These are phyloP conservation scores for Erebia ligea DNA, from an alignment of 2,888 invertebrate genomes.

Conservation along the genomic window DNA sequence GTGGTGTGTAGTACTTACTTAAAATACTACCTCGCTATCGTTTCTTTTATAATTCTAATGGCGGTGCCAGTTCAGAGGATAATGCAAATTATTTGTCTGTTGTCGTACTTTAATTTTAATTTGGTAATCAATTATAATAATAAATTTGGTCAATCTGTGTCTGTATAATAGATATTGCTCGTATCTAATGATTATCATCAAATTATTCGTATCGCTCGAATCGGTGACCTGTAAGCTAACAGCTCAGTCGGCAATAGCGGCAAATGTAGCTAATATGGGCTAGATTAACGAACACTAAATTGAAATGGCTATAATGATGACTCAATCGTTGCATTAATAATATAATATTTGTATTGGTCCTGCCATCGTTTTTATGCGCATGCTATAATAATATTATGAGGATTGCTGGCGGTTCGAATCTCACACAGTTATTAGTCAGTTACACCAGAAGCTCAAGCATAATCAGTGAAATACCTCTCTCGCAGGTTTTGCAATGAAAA, in stretches of 20 bases:
- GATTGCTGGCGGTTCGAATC: background rate
- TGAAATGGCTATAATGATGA: background rate
- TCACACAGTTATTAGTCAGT: too few species aligned
- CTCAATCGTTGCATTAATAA: background rate
- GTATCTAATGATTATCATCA: background rate
- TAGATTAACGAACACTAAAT: background rate
- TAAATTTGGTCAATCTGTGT: too few species aligned
- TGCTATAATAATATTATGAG: too few species aligned
- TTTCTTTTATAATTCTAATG: too few species aligned
- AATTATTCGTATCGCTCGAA: background rate
- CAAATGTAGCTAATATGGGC: background rate
- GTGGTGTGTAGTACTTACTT: too few species aligned
- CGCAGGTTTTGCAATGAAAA: too few species aligned
- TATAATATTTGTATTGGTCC: background rate
- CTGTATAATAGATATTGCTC: background rate
- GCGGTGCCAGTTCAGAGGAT: too few species aligned
- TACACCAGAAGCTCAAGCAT: too few species aligned
- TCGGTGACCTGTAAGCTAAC: background rate
- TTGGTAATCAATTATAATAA: too few species aligned
- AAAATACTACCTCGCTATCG: too few species aligned
- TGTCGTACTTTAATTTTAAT: background rate
- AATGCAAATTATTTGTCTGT: background rate
- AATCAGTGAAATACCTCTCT: too few species aligned
- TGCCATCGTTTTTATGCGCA: background rate
- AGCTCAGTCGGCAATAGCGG: background rate